phyloP scores from a whole-genome alignment of 2,113 vertebrate genomes.

The Motacilla tschutschensis region DNA sequence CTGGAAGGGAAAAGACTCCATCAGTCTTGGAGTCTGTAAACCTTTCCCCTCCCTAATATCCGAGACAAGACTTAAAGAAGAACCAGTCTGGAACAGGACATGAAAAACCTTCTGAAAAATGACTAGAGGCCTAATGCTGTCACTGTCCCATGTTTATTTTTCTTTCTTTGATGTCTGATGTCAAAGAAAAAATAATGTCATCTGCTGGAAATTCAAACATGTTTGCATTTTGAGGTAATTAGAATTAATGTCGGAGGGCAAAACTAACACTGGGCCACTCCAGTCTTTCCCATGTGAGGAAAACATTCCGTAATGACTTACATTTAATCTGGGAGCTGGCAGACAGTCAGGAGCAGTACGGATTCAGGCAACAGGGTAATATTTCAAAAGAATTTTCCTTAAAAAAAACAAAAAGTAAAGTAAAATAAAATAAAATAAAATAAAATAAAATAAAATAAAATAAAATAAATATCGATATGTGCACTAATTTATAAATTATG shows the following conservation, averaged over 20 bases:
- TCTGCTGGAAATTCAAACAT: slow-evolving; percentile 73
- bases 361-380: slow-evolving; percentile 57
- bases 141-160: slow-evolving; percentile 76
- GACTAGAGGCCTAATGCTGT: slow-evolving; percentile 72
- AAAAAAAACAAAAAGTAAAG: background rate
- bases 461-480: background rate
- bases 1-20: slow-evolving; percentile 71
- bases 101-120: slow-evolving; percentile 77
- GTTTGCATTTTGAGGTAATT: slow-evolving; percentile 81
- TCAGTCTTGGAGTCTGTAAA: slow-evolving; percentile 56
- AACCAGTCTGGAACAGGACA: slow-evolving; percentile 69
- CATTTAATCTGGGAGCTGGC: slow-evolving; percentile 72
- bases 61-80: slow-evolving; percentile 67
- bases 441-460: background rate
- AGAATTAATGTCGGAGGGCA: slow-evolving; percentile 78
- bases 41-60: slow-evolving; percentile 68
- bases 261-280: slow-evolving; percentile 64
- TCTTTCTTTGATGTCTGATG: slow-evolving; percentile 79
- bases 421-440: background rate
- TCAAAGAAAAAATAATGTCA: slow-evolving; percentile 78
- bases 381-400: slow-evolving; percentile 58
- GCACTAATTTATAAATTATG: background rate
- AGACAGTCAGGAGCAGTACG: slow-evolving; percentile 53
- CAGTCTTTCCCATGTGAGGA: slow-evolving; percentile 69
- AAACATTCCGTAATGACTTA: slow-evolving; percentile 77